phyloP scores from a whole-genome alignment of 2,797 vertebrate genomes.

The Coccyzus lansbergi region DNA sequence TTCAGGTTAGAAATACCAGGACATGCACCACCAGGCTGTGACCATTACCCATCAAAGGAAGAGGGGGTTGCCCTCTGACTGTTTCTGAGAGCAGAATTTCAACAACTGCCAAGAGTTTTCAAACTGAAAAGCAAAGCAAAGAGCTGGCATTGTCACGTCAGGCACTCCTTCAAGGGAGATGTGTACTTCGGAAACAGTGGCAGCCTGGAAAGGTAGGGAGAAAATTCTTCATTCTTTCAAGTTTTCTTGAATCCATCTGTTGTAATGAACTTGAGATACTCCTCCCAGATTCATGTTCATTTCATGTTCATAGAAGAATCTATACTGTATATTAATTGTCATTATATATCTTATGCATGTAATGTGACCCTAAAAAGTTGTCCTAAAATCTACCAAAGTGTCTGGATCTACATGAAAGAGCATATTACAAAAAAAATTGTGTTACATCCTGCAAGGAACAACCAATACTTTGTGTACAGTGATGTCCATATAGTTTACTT shows the following conservation, averaged over 20 bases:
- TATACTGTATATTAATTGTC: neutral
- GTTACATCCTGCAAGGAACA: neutral
- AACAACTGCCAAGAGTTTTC: neutral
- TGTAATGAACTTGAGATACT: neutral
- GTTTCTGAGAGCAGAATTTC: neutral
- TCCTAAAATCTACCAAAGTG: neutral
- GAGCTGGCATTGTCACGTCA: neutral
- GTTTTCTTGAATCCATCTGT: neutral
- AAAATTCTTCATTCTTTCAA: neutral
- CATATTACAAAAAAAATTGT: neutral
- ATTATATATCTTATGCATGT: neutral
- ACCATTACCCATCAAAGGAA: fast-evolving
- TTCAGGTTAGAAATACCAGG: neutral
- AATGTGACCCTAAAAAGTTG: neutral
- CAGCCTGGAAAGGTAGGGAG: neutral
- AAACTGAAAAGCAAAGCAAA: neutral
- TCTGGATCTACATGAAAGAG: neutral
- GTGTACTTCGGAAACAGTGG: neutral
- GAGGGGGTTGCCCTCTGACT: neutral
- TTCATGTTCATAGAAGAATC: neutral
- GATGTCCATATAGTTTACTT: neutral
- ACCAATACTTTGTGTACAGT: fast-evolving
- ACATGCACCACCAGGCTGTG: neutral
- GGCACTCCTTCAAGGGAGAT: neutral
- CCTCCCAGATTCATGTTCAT: neutral